Evolutionary conservation across 2,888 invertebrate genomes (phyloP), one percentile per base, ranked within the genome.

Genomic region (Spatulosminthurus flaviceps): DNA sequence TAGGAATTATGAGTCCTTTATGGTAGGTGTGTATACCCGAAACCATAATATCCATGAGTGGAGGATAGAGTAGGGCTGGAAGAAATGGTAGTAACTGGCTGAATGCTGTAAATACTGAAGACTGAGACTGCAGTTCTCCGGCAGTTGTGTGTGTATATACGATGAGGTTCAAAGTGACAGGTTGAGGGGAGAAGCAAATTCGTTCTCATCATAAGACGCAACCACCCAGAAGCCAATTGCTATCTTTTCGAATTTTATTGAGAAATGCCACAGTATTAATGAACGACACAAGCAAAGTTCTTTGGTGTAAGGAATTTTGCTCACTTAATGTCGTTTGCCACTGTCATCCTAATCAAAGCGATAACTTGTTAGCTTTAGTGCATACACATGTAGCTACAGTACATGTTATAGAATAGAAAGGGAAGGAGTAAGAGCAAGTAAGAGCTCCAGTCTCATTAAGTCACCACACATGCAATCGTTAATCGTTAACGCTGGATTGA

Each of bases 221-320:
- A 71, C 79, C 79, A 79, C 79, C 79, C 79, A 77, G 79, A 79
- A 79, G 76, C 72, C 66, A 72, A 79, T 69, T 78, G 74, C 74
- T 61, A 74, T 74, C 74, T 74, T 29, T 61, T 34, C 74, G 61
- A 74, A 74, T 74, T 74, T 74, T 74, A 74, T 74, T 74, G 74
- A 74, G 74, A 74, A 60, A 74, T 74, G 74, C 61, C 61, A 60
- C 29, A 61, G 61, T 74, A 74, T 74, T 74, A 74, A 74, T 74
- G 72, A 74, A 74, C 51, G 74, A 74, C 61, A 74, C 34, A 28
- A 74, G 70, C 29, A 19, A 51, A 51, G 16, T 28, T 60, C 42
- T 73, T 74, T 60, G 61, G 61, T 61, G 21, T 61, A 28, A 74
- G 74, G 74, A 74, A 74, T 74, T 61, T 74, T 74, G 61, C 61